Conservation (phyloP, 2,113 vertebrate species). For the Phylloscopus trochiloides region DNA sequence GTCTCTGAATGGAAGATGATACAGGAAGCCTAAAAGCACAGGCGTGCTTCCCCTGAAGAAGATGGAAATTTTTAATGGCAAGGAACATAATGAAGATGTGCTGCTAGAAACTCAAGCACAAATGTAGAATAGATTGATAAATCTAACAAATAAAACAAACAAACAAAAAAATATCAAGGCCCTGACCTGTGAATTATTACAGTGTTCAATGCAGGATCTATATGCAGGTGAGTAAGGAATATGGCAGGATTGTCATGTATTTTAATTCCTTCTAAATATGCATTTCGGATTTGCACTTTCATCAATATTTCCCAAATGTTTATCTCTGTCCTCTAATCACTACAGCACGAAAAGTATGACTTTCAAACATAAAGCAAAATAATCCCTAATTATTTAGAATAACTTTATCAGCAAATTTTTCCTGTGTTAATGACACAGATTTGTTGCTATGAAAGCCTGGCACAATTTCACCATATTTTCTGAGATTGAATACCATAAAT, state of each 20-base stretch:
- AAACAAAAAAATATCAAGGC: background rate
- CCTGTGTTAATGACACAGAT: background rate
- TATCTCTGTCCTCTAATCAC: background rate
- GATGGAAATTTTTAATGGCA: background rate
- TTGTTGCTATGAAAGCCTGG: background rate
- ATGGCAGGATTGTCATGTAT: background rate
- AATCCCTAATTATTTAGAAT: background rate
- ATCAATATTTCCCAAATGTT: background rate
- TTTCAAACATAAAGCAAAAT: background rate
- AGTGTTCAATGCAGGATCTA: background rate
- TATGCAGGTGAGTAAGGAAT: background rate
- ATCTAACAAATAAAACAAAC: background rate
- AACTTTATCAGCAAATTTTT: background rate
- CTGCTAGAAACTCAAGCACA: constrained; percentile 26
- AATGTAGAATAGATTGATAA: constrained; percentile 15
- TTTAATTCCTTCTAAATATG: background rate
- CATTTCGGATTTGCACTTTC: background rate
- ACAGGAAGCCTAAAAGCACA: background rate
- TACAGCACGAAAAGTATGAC: background rate
- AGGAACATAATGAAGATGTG: background rate
- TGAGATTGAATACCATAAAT: background rate
- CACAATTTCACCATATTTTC: background rate
- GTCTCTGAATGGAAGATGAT: background rate
- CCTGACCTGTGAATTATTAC: background rate
- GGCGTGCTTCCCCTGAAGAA: background rate